Evolutionary conservation across 2,113 vertebrate species (phyloP).

Genomic region (Ptyas mucosa): DNA sequence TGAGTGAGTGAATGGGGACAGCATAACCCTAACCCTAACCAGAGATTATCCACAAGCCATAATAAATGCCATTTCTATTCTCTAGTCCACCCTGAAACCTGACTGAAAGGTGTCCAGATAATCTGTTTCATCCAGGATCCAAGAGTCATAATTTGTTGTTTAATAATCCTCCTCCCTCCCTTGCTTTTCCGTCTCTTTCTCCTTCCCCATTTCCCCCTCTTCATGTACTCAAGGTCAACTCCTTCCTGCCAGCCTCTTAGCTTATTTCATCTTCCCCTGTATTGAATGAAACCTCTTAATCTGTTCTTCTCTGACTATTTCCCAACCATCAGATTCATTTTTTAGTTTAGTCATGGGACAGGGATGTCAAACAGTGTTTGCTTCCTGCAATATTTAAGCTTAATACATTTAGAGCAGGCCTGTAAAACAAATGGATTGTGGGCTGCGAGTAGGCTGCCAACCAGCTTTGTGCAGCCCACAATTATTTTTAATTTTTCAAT

Average conservation of each 20-base stretch:
- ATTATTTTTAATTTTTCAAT: background rate
- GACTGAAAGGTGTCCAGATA: no score
- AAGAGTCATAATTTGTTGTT: background rate
- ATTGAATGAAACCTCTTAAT: background rate
- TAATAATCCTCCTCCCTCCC: background rate
- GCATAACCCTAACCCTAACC: no score
- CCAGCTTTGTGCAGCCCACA: background rate
- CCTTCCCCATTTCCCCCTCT: no score
- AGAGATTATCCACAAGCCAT: no score
- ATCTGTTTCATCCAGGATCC: no score
- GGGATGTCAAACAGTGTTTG: background rate
- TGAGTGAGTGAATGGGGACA: no score
- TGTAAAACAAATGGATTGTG: background rate
- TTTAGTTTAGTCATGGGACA: background rate
- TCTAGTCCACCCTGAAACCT: no score
- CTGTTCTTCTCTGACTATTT: background rate
- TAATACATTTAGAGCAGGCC: background rate
- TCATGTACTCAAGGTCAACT: background rate
- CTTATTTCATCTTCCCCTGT: background rate
- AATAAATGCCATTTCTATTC: no score
- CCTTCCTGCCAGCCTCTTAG: background rate
- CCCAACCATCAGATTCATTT: background rate
- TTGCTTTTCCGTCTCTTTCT: background rate
- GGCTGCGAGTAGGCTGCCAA: background rate
- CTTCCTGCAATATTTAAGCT: background rate